A percentile compares a stretch with the other conserved stretches of the same genome.
These are phyloP conservation scores for Knipowitschia caucasica DNA, from an alignment of 2,797 vertebrate species.

Conservation along the genomic window DNA sequence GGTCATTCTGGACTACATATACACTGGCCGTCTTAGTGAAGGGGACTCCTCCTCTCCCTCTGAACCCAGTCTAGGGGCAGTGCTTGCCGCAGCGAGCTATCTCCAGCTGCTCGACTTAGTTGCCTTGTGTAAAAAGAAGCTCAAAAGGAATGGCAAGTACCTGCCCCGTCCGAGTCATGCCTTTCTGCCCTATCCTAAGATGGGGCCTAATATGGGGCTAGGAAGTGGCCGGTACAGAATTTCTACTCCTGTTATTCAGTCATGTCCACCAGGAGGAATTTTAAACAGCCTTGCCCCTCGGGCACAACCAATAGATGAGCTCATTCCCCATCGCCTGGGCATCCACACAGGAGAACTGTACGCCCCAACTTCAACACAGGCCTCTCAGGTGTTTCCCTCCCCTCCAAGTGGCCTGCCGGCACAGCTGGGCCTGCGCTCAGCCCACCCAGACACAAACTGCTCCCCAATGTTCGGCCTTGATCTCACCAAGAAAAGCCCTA, in stretches of 20 bases:
- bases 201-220: conserved; percentile 74
- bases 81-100: conserved; percentile 96
- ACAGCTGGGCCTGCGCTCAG: conserved; percentile 76
- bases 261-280: conserved; percentile 81
- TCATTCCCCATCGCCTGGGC: conserved; percentile 77
- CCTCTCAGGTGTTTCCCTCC: conserved; percentile 76
- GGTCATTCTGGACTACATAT: conserved; percentile 98
- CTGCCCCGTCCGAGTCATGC: conserved; percentile 76
- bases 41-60: conserved; percentile 81
- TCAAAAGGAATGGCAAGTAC: conserved; percentile 93
- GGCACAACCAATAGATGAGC: conserved; percentile 72
- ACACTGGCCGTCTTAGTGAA: conserved; percentile 91
- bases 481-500: conserved; percentile 95
- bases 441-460: conserved; percentile 84
- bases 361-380: conserved; percentile 83
- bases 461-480: conserved; percentile 93
- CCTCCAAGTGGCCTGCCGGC: conserved; percentile 70
- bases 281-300: conserved; percentile 74
- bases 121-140: conserved; percentile 95
- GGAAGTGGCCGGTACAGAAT: conserved; percentile 81
- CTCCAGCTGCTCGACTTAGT: conserved; percentile 97
- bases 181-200: conserved; percentile 78
- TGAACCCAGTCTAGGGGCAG: conserved; percentile 90
- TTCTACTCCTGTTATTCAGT: conserved; percentile 91
- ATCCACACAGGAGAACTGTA: conserved; percentile 90